Evolutionary conservation across 1,140 invertebrate species (phyloP), one percentile per base, ranked within the genome.

Genomic region (Chymomyza costata): DNA sequence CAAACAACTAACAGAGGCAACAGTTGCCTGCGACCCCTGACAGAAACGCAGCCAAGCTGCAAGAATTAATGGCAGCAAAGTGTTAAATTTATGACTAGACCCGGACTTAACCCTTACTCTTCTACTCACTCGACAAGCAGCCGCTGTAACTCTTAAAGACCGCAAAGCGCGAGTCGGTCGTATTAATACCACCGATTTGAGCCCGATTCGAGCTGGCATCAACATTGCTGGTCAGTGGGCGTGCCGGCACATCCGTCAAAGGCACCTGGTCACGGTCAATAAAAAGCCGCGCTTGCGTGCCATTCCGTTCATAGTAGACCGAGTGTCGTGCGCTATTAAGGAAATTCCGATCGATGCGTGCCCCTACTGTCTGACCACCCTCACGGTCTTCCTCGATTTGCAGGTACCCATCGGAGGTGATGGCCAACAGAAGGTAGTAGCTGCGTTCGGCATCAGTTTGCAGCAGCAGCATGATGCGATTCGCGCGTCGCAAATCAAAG

Each of bases 131-230:
- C 58, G 94, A 95, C 41, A 96, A 87, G 78, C 95, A 97, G 19
- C 95, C 94, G 61, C 92, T 94, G 84, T 95, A 96, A 63, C 92
- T 93, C 64, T 92, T 94, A 65, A 94, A 96, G 31, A 92, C 91
- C 39, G 88, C 90, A 76, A 95, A 92, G 58, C 93, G 87, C 13
- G 91, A 90, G 86, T 95, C 93, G 5, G 90, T 93, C 0, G 93
- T 94, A 65, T 94, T 94, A 10, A 94, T 88, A 31, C 94, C 94
- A n/a, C 94, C 94, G 34, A 95, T 90, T 73, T 94, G 93, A 10
- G 95, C 92, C 66, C 94, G 93, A 71, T 93, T 94, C 6, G 91
- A 88, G 6, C 92, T 91, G 2, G 89, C 85, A 57, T 91, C 90
- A 13, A 89, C 87, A 2, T 88, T 87, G 44, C 90, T 91, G 50